Conservation (phyloP, 2,888 invertebrate genomes). For the Spicauda simplicius region DNA sequence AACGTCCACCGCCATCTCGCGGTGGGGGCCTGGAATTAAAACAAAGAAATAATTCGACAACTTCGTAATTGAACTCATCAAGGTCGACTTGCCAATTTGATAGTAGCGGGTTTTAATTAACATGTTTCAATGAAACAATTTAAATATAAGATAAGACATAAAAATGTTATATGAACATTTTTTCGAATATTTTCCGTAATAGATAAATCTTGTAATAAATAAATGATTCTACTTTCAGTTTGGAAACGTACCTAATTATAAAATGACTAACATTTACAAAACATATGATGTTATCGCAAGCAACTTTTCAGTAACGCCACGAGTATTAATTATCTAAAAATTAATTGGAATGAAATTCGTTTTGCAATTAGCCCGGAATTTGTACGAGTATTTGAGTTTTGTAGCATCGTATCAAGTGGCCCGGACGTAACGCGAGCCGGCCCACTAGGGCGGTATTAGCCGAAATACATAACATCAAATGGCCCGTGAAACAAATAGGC, state of each 20-base stretch:
- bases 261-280: too few species aligned
- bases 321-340: too few species aligned
- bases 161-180: background rate
- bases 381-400: background rate
- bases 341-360: background rate
- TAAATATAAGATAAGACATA: background rate
- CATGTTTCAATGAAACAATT: slow-evolving; percentile 3
- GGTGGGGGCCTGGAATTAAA: slow-evolving; percentile 90
- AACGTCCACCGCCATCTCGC: slow-evolving; percentile 99
- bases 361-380: background rate
- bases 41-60: slow-evolving; percentile 15
- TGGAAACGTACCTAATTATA: too few species aligned
- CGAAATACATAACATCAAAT: slow-evolving; percentile 4
- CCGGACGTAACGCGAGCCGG: slow-evolving; percentile 21
- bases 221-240: too few species aligned
- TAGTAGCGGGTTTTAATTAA: slow-evolving; percentile 8
- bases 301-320: too few species aligned
- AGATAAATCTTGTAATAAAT: too few species aligned
- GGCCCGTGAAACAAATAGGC: background rate
- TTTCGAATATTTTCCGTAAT: background rate
- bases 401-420: slow-evolving; percentile 17
- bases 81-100: slow-evolving; percentile 18
- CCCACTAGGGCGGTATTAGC: slow-evolving; percentile 4
- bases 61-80: slow-evolving; percentile 1
- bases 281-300: too few species aligned